Evolutionary conservation across 1,140 invertebrate species (phyloP).

Genomic region (Formica exsecta): DNA sequence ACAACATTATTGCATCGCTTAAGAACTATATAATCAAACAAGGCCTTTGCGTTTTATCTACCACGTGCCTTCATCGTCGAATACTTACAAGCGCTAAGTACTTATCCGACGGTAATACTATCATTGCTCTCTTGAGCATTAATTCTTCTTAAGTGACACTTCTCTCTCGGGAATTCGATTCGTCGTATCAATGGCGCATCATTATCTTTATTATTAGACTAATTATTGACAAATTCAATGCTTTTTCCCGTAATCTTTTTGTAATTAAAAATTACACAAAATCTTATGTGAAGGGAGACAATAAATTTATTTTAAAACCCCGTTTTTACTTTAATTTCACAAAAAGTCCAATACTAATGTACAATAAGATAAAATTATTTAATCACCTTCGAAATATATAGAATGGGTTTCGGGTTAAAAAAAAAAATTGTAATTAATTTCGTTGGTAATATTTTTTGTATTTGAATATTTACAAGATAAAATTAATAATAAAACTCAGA

Average conservation of each 20-base stretch:
- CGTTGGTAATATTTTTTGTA: not conserved
- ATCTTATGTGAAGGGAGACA: not conserved
- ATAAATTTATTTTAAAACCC: not conserved
- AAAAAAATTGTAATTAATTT: not conserved
- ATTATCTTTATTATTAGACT: not conserved
- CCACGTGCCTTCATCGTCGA: conserved; percentile 23
- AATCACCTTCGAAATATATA: no score
- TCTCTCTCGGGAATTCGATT: not conserved
- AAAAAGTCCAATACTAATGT: no score
- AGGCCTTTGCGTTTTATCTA: conserved; percentile 17
- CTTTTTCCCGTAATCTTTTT: no score
- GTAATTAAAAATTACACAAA: not conserved
- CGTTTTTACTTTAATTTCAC: not conserved
- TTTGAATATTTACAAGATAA: not conserved
- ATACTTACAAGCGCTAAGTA: conserved; percentile 39
- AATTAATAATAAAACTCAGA: not conserved
- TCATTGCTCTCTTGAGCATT: conserved; percentile 13
- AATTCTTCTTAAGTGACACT: conserved; percentile 34
- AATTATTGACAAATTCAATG: conserved; percentile 24
- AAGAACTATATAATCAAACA: conserved; percentile 19
- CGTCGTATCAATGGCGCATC: not conserved
- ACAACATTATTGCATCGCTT: conserved; percentile 1
- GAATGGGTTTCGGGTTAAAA: not conserved
- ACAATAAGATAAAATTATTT: no score
- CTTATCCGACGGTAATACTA: conserved; percentile 3